A percentile compares a stretch with the other conserved stretches of the same genome.
Evolutionary conservation across 1,140 invertebrate species (phyloP).

Genomic region (Geopemphigus sp.): DNA sequence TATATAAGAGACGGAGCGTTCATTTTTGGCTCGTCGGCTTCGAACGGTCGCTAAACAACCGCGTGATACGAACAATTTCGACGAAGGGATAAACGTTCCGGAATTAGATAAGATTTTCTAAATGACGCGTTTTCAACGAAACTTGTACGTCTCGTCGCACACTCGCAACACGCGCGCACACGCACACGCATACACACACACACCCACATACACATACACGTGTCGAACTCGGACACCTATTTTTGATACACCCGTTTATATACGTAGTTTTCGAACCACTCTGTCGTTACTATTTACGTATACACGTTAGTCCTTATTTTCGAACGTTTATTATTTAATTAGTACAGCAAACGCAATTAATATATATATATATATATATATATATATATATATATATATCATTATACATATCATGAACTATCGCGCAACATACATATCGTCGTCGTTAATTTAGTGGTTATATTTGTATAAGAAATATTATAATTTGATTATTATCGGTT

Average conservation of each 20-base stretch:
- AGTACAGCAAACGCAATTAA: neutral
- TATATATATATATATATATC: neutral
- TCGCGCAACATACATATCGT: conserved; percentile 50
- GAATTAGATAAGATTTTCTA: too few species aligned
- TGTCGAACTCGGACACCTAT: conserved; percentile 32
- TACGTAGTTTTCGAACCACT: conserved; percentile 12
- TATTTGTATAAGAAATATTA: neutral
- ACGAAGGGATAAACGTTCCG: too few species aligned
- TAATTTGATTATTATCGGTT: neutral
- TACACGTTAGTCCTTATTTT: neutral
- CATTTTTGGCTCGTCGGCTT: conserved; percentile 30
- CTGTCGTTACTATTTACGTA: neutral
- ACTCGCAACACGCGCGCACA: too few species aligned
- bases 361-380: neutral
- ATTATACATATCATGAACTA: conserved; percentile 30
- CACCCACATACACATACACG: too few species aligned
- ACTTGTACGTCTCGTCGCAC: too few species aligned
- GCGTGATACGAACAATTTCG: neutral
- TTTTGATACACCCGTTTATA: conserved; percentile 46
- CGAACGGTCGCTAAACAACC: neutral
- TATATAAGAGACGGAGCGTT: conserved; percentile 8
- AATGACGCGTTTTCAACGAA: too few species aligned
- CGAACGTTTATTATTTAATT: neutral
- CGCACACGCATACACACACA: too few species aligned
- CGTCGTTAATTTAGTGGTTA: neutral